These are phyloP conservation scores for Syrphus vitripennis DNA, from an alignment of 2,888 invertebrate species.

Conservation along the genomic window DNA sequence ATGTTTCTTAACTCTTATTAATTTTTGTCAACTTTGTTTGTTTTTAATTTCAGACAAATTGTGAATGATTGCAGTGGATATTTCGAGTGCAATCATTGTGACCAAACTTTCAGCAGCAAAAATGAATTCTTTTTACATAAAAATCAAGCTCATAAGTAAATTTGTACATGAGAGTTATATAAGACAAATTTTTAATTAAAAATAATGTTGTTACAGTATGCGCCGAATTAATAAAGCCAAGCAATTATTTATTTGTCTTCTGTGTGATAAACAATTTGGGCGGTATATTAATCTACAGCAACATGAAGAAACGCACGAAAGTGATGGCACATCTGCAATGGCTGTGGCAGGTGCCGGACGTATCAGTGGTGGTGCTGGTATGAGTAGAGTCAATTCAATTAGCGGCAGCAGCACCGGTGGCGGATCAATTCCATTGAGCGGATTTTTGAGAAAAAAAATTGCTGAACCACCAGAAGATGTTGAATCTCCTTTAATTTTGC, in stretches of 20 bases:
- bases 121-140: slow-evolving; percentile 69
- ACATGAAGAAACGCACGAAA: slow-evolving; percentile 59
- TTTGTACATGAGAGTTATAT: neutral
- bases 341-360: neutral
- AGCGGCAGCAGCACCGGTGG: slow-evolving; percentile 24
- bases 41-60: slow-evolving; percentile 48
- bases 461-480: slow-evolving; percentile 30
- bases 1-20: neutral
- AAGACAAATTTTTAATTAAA: neutral
- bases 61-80: slow-evolving; percentile 63
- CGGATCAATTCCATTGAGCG: slow-evolving; percentile 6
- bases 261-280: slow-evolving; percentile 63
- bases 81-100: slow-evolving; percentile 64
- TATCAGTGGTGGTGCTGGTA: slow-evolving; percentile 3
- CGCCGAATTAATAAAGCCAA: slow-evolving; percentile 63
- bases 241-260: slow-evolving; percentile 58
- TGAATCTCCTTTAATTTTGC: neutral
- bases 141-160: slow-evolving; percentile 65
- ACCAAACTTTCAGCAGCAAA: slow-evolving; percentile 59
- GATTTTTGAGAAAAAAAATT: slow-evolving; percentile 33
- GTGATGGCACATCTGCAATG: slow-evolving; percentile 31
- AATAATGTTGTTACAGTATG: slow-evolving; percentile 31
- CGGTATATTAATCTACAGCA: slow-evolving; percentile 55
- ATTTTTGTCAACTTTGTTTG: too few species aligned
- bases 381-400: slow-evolving; percentile 29